phyloP scores from a whole-genome alignment of 2,797 vertebrate species.

The Gambusia yucatana region DNA sequence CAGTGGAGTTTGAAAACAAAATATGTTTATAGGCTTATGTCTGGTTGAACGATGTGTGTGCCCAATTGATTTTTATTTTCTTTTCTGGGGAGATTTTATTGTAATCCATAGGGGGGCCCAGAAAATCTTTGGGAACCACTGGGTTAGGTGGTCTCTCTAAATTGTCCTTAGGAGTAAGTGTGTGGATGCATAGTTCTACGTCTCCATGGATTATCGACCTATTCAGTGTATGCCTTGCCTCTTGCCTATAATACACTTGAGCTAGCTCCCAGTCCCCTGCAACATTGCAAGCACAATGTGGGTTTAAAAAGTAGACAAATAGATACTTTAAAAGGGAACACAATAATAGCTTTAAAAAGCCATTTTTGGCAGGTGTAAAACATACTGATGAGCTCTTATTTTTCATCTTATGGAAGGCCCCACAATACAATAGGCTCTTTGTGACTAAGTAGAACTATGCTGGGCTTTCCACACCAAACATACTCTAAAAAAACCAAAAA shows the following conservation, averaged over 20 bases:
- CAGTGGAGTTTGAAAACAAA: too few species aligned
- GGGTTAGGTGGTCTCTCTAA: background rate
- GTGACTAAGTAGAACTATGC: background rate
- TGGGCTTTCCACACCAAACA: background rate
- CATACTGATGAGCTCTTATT: background rate
- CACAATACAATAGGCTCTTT: background rate
- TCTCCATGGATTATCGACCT: background rate
- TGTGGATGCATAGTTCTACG: background rate
- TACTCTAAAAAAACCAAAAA: background rate
- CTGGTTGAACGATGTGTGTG: too few species aligned
- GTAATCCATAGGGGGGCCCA: too few species aligned
- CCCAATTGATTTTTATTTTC: too few species aligned
- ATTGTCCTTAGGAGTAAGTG: background rate
- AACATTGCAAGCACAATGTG: background rate
- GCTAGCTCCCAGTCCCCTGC: background rate
- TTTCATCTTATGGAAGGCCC: background rate
- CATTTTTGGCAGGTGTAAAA: background rate
- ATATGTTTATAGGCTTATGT: too few species aligned
- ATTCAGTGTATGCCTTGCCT: background rate
- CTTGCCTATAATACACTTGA: background rate
- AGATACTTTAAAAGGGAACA: background rate
- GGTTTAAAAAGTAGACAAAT: background rate
- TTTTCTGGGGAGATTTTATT: too few species aligned
- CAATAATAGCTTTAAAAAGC: background rate
- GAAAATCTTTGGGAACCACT: too few species aligned